phyloP scores from a whole-genome alignment of 2,888 invertebrate genomes.

The Drosophila prolongata region DNA sequence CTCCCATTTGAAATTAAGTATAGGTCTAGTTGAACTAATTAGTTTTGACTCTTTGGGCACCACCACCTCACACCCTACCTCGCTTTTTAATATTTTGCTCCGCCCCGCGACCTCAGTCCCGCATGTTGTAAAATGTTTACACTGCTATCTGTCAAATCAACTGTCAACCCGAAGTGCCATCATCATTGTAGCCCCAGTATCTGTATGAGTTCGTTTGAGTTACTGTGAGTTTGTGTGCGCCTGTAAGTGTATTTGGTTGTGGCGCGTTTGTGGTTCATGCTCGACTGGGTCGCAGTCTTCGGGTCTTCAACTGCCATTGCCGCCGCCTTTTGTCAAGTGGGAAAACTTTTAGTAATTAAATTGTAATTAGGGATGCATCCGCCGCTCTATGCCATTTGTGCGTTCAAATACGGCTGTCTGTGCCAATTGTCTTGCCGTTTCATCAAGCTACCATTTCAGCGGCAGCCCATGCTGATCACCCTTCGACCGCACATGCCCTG shows the following conservation, averaged over 20 bases:
- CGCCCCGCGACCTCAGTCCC: constrained; percentile 43
- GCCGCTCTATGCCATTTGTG: constrained; percentile 48
- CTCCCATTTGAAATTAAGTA: constrained; percentile 62
- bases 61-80: constrained; percentile 13
- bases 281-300: constrained; percentile 59
- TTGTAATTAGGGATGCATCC: constrained; percentile 85
- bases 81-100: constrained; percentile 18
- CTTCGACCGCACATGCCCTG: constrained; percentile 25
- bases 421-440: constrained; percentile 76
- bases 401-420: constrained; percentile 69
- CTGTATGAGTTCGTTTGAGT: constrained; percentile 7
- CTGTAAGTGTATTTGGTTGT: constrained; percentile 13
- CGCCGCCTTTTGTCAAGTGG: constrained; percentile 79
- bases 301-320: constrained; percentile 67
- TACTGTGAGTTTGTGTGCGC: neutral
- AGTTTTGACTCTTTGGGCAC: constrained; percentile 56
- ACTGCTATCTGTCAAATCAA: constrained; percentile 82
- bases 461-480: constrained; percentile 52
- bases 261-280: constrained; percentile 72
- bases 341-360: constrained; percentile 84
- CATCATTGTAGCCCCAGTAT: constrained; percentile 37
- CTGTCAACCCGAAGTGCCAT: constrained; percentile 77
- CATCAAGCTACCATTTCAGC: constrained; percentile 54
- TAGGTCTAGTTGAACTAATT: constrained; percentile 83
- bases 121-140: constrained; percentile 74